Conservation (phyloP, 64 coral and sea anemone species). For the Montipora cactus region DNA sequence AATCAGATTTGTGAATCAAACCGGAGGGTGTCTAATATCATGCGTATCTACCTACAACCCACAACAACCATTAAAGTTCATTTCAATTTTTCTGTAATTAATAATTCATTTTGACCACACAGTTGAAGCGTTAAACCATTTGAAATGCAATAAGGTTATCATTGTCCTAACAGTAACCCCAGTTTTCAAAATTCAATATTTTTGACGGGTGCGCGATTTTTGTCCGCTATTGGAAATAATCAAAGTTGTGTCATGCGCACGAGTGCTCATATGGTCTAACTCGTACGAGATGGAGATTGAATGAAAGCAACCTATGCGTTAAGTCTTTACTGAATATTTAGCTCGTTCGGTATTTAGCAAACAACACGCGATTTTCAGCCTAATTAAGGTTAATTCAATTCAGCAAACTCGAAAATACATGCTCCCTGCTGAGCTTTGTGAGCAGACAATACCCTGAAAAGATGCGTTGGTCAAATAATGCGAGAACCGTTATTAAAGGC, state of each 20-base stretch:
- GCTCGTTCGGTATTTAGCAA: background rate
- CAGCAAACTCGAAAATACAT: background rate
- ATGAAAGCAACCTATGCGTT: background rate
- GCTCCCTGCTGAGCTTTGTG: background rate
- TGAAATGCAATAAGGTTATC: background rate
- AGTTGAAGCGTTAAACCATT: background rate
- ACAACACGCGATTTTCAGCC: background rate
- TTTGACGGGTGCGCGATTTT: too few species aligned
- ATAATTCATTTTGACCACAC: background rate
- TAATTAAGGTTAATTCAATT: background rate
- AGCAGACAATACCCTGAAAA: background rate
- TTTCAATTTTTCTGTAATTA: background rate
- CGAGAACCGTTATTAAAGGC: background rate
- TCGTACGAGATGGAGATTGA: too few species aligned
- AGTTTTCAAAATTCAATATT: background rate
- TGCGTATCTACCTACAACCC: background rate
- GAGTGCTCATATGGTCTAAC: too few species aligned
- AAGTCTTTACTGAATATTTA: background rate
- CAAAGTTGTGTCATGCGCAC: too few species aligned
- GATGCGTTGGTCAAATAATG: background rate
- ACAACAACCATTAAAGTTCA: background rate
- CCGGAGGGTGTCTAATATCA: too few species aligned
- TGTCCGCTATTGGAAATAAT: too few species aligned
- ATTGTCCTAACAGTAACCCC: too few species aligned
- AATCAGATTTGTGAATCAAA: background rate